Evolutionary conservation across 2,797 vertebrate genomes (phyloP).

Genomic region (Pangasius sanitwongsei): DNA sequence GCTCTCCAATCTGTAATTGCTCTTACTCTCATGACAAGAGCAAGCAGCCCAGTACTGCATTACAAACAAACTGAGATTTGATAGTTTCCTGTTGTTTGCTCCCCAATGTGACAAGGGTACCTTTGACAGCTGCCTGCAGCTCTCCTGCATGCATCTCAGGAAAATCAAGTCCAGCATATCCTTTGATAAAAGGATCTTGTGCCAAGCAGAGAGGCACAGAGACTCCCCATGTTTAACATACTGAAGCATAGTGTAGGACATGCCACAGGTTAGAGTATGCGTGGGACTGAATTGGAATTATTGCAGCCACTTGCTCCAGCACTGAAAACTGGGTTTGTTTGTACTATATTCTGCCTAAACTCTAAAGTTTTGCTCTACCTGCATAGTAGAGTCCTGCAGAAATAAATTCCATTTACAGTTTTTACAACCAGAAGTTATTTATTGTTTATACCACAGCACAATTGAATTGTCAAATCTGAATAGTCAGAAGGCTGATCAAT

Average conservation of each 20-base stretch:
- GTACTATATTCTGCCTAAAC: not conserved
- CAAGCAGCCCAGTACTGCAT: conserved; percentile 21
- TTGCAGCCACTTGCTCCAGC: not conserved
- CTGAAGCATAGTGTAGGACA: not conserved
- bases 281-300: not conserved
- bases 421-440: not conserved
- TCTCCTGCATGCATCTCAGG: not conserved
- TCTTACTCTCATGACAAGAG: not conserved
- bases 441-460: not conserved
- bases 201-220: not conserved
- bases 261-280: too few relatives aligned
- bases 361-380: not conserved
- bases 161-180: not conserved
- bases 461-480: not conserved
- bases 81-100: conserved; percentile 31
- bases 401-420: not conserved
- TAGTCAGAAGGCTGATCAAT: not conserved
- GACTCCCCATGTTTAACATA: not conserved
- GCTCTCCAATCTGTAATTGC: conserved; percentile 1
- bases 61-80: conserved; percentile 28
- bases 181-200: conserved; percentile 19
- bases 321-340: not conserved
- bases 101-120: conserved; percentile 22
- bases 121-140: not conserved
- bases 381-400: not conserved